phyloP scores from a whole-genome alignment of 1,140 invertebrate genomes.

The Holcopasites calliopsidis region DNA sequence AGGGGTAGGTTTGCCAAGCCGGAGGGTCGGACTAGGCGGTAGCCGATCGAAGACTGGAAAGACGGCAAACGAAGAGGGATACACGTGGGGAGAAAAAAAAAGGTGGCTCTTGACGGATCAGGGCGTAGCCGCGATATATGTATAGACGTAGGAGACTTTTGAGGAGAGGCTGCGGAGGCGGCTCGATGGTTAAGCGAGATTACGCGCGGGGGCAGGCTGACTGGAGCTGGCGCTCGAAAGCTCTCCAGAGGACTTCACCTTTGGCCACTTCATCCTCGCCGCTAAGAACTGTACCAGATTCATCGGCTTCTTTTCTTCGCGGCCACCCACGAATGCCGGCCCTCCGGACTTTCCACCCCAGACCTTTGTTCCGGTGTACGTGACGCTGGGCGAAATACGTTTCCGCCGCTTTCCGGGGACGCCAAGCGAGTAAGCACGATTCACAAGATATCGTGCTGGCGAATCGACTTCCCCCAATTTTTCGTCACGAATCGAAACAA shows the following conservation, averaged over 20 bases:
- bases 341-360: conserved; percentile 51
- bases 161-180: conserved; percentile 7
- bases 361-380: conserved; percentile 68
- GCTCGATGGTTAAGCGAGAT: conserved; percentile 44
- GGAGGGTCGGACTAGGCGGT: conserved; percentile 10
- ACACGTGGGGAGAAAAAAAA: not conserved
- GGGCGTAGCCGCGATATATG: conserved; percentile 53
- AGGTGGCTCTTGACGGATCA: conserved; percentile 54
- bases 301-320: conserved; percentile 62
- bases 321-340: conserved; percentile 56
- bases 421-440: too few species aligned
- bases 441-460: too few species aligned
- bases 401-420: too few species aligned
- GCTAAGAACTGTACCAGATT: conserved; percentile 71
- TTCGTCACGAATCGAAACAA: not conserved
- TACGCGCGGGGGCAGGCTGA: conserved; percentile 23
- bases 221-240: conserved; percentile 61
- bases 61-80: not conserved
- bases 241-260: conserved; percentile 70
- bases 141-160: conserved; percentile 33
- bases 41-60: conserved; percentile 7
- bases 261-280: conserved; percentile 71
- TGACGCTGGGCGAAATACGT: too few species aligned
- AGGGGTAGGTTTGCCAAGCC: not conserved
- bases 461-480: too few species aligned